phyloP scores from a whole-genome alignment of 2,113 vertebrate genomes.

The Solenodon paradoxus region DNA sequence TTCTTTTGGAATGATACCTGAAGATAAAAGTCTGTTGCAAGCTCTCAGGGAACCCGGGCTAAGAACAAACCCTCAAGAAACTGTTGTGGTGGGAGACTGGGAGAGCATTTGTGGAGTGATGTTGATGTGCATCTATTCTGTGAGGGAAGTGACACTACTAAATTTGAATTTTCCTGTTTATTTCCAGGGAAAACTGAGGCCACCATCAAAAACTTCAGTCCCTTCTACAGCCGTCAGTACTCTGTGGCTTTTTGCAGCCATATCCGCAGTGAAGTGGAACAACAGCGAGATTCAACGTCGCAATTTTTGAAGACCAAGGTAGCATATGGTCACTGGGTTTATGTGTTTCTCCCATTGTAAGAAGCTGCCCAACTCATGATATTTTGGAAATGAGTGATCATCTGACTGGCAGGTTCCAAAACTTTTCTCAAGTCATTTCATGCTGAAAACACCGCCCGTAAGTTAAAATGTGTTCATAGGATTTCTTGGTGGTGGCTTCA shows the following conservation, averaged over 20 bases:
- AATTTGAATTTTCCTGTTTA: slow-evolving; percentile 37
- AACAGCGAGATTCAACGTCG: slow-evolving; percentile 82
- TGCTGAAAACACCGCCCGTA: neutral
- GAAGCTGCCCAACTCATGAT: neutral
- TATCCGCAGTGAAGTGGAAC: slow-evolving; percentile 88
- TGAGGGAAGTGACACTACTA: neutral
- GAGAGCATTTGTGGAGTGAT: neutral
- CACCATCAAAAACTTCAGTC: slow-evolving; percentile 87
- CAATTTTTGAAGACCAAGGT: slow-evolving; percentile 90
- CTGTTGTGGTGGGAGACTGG: neutral
- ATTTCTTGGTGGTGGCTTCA: neutral
- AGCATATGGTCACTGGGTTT: neutral
- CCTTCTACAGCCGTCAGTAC: slow-evolving; percentile 90
- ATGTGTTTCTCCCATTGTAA: neutral
- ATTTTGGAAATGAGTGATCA: neutral
- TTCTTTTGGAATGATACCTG: neutral
- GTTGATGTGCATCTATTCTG: neutral
- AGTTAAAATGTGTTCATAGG: neutral
- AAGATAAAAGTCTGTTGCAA: neutral
- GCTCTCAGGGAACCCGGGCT: neutral
- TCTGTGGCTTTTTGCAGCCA: slow-evolving; percentile 86
- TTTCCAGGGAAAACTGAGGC: slow-evolving; percentile 87
- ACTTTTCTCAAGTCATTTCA: neutral
- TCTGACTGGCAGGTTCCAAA: neutral
- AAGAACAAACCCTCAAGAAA: neutral